Evolutionary conservation across 2,888 invertebrate species (phyloP).

Genomic region (Platycheirus albimanus): DNA sequence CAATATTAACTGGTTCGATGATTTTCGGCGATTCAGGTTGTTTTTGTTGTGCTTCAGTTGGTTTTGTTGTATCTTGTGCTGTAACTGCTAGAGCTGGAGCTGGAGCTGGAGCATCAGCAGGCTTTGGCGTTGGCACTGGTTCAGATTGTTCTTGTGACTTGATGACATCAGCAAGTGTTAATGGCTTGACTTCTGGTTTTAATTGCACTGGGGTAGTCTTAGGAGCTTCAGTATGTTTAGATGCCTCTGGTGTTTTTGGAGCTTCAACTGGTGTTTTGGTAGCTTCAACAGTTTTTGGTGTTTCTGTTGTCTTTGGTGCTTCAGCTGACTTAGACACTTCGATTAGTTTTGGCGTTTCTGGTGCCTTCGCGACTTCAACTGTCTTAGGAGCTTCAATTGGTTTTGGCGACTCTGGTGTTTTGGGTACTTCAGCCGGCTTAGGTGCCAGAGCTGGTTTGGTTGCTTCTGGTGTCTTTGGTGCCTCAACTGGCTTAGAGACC

Average conservation of each 20-base stretch:
- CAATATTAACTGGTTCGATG: slow-evolving; percentile 43
- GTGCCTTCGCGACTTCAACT: slow-evolving; percentile 81
- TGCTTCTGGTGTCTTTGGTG: slow-evolving; percentile 83
- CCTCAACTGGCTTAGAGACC: slow-evolving; percentile 4
- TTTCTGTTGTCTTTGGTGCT: slow-evolving; percentile 15
- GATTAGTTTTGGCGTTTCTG: background rate
- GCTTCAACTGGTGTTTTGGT: slow-evolving; percentile 4
- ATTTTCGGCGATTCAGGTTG: slow-evolving; percentile 54
- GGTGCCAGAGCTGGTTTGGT: slow-evolving; percentile 22
- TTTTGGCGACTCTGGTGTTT: slow-evolving; percentile 77
- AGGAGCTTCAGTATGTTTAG: slow-evolving; percentile 89
- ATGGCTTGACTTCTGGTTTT: slow-evolving; percentile 64
- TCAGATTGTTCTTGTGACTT: slow-evolving; percentile 57
- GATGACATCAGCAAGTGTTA: slow-evolving; percentile 57
- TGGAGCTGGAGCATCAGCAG: slow-evolving; percentile 8
- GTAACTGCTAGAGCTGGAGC: background rate
- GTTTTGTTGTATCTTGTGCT: background rate
- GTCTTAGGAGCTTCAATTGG: slow-evolving; percentile 84
- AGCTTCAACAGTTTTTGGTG: background rate
- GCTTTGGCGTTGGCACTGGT: slow-evolving; percentile 37
- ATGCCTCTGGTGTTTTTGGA: slow-evolving; percentile 86
- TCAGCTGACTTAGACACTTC: slow-evolving; percentile 3
- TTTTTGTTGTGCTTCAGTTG: slow-evolving; percentile 37
- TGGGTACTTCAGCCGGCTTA: slow-evolving; percentile 88
- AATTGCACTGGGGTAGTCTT: slow-evolving; percentile 78